Evolutionary conservation across 2,888 invertebrate species (phyloP), one percentile per base, ranked within the genome.

Genomic region (Cetonia aurata): DNA sequence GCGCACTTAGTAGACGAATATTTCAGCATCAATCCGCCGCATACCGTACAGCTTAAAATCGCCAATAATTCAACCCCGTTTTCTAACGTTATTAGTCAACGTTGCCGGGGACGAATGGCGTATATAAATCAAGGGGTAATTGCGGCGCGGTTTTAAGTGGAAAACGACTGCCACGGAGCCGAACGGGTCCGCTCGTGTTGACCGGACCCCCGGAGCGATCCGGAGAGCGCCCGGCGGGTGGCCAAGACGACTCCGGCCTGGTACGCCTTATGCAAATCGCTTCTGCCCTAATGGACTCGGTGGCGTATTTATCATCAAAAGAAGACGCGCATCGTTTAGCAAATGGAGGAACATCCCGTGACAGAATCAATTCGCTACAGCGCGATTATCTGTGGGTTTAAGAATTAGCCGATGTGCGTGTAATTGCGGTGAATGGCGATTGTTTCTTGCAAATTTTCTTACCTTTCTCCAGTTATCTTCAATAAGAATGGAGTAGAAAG

Each of bases 71-170:
- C 25, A 50, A 1, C 19, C 50, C 42, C 25, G 48, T 15, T 55
- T 68, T 48, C 57, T 57, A 59, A 19, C 56, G 46, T 71, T 68
- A 72, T 72, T 72, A 71, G 19, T 70, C 70, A 67, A 56, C 56
- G 56, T 56, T 68, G 46, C 33, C 52, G 52, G 52, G 68, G 65
- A 72, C 71, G 71, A 72, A 72, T 72, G 69, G 66, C 53, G 46
- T 50, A 44, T 52, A 72, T 72, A 69, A 72, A 72, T 72, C 72
- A 72, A 57, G 57, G 33, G 69, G 46, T 72, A 72, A 71, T 72
- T 72, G 72, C 72, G 48, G 68, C 71, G 71, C 68, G 71, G 71
- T 72, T 72, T 72, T 68, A 69, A 66, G 71, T 46, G 72, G 72
- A 71, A 72, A 71, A 68, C 69, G 25, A 4, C 33, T 62, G 56